Evolutionary conservation across 2,888 invertebrate genomes (phyloP).

Genomic region (Lithophane leautieri): DNA sequence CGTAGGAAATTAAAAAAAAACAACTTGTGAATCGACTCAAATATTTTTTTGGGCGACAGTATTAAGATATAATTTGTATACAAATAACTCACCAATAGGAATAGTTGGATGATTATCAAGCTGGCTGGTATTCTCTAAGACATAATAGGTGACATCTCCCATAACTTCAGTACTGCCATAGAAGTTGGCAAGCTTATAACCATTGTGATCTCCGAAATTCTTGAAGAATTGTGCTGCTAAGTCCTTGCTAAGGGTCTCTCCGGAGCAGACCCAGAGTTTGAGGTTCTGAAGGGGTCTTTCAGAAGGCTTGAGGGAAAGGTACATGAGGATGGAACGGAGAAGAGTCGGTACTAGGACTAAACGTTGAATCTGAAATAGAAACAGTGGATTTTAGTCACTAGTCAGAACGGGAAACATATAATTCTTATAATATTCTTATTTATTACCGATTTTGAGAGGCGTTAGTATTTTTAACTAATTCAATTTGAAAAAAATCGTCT

Average conservation of each 20-base stretch:
- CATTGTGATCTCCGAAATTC: conserved; percentile 91
- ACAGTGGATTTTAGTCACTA: background rate
- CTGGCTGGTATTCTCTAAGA: conserved; percentile 91
- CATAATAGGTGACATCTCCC: conserved; percentile 96
- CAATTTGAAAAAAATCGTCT: too few relatives aligned
- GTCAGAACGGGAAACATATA: background rate
- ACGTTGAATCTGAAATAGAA: conserved; percentile 92
- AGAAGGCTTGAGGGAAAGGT: conserved; percentile 91
- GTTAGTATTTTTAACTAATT: background rate
- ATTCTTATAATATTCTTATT: background rate
- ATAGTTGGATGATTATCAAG: conserved; percentile 92
- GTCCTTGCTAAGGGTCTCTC: conserved; percentile 94
- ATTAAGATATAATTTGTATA: background rate
- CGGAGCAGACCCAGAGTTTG: conserved; percentile 96
- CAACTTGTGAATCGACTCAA: background rate
- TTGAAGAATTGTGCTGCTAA: conserved; percentile 94
- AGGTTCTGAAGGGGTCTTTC: conserved; percentile 90
- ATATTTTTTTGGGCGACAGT: background rate
- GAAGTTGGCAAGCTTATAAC: conserved; percentile 94
- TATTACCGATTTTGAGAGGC: background rate
- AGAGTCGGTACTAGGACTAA: conserved; percentile 96
- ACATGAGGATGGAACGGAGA: conserved; percentile 94
- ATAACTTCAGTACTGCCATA: conserved; percentile 98
- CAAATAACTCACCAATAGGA: conserved; percentile 93
- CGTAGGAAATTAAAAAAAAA: too few relatives aligned